A percentile compares a stretch with the other conserved stretches of the same genome.
Evolutionary conservation across 1,140 invertebrate species (phyloP).

Genomic region (Hirudo medicinalis): DNA sequence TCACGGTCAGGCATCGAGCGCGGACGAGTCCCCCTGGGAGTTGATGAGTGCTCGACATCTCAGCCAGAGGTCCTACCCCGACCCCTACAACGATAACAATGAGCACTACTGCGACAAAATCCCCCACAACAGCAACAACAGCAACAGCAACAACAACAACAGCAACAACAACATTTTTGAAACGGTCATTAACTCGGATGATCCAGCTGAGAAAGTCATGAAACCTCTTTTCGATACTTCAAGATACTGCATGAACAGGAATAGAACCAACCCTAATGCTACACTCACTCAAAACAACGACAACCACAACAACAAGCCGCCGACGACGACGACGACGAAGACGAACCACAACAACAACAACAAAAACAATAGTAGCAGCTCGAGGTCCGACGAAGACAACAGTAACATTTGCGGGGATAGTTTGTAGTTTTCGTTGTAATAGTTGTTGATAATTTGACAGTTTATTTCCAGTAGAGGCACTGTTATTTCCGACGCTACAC

Average conservation of each 20-base stretch:
- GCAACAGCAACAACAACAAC: neutral
- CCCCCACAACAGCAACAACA: neutral
- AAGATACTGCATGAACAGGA: neutral
- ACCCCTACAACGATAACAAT: neutral
- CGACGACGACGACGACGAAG: neutral
- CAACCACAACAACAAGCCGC: constrained; percentile 5
- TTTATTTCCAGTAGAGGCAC: too few species aligned
- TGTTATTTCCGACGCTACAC: too few species aligned
- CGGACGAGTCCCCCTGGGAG: too few species aligned
- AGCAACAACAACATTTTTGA: constrained; percentile 8
- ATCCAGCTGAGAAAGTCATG: neutral
- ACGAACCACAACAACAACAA: neutral
- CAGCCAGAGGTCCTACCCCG: too few species aligned
- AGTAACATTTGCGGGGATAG: too few species aligned
- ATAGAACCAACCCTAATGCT: neutral
- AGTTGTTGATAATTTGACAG: too few species aligned
- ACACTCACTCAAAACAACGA: neutral
- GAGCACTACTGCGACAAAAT: neutral
- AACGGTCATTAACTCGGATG: neutral
- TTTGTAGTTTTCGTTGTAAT: too few species aligned
- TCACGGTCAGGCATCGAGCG: too few species aligned
- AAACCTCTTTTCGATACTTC: neutral
- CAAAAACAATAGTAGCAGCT: neutral
- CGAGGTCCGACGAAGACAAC: too few species aligned
- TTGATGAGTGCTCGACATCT: too few species aligned